Conservation (phyloP, 1,140 invertebrate genomes). For the Drosophila repletoides region DNA sequence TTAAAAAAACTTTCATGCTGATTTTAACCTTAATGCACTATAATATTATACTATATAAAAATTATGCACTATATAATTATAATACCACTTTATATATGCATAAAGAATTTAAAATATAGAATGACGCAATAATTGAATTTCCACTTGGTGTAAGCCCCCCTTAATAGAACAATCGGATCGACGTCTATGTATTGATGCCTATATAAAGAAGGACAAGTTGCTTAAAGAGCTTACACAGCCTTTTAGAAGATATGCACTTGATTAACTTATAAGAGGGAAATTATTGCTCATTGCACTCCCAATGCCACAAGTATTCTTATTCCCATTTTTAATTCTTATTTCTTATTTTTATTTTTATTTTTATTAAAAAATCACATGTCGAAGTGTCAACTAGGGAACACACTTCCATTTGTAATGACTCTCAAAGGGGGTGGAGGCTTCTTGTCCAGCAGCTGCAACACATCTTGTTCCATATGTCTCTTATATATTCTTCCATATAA, state of each 20-base stretch:
- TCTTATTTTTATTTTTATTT: too few relatives aligned
- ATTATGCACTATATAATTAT: too few relatives aligned
- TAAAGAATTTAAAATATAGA: too few relatives aligned
- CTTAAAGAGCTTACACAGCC: background rate
- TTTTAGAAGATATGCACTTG: slow-evolving; percentile 11
- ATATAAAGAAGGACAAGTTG: background rate
- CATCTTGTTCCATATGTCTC: slow-evolving; percentile 11
- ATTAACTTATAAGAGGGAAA: slow-evolving; percentile 9
- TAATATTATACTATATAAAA: too few relatives aligned
- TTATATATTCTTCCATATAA: too few relatives aligned
- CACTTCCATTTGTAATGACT: slow-evolving; percentile 4
- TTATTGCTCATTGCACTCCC: slow-evolving; percentile 2
- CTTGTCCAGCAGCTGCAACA: slow-evolving; percentile 11
- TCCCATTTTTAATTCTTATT: too few relatives aligned
- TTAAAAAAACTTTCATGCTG: too few relatives aligned
- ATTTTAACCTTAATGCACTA: too few relatives aligned
- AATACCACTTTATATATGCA: too few relatives aligned
- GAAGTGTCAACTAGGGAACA: slow-evolving; percentile 10
- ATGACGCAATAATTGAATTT: too few relatives aligned
- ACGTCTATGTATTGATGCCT: background rate
- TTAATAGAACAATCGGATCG: too few relatives aligned
- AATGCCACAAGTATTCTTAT: background rate
- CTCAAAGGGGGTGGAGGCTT: background rate
- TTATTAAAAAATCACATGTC: slow-evolving; percentile 12
- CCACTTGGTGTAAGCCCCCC: too few relatives aligned